phyloP scores from a whole-genome alignment of 2,113 vertebrate genomes.

The Castor canadensis region DNA sequence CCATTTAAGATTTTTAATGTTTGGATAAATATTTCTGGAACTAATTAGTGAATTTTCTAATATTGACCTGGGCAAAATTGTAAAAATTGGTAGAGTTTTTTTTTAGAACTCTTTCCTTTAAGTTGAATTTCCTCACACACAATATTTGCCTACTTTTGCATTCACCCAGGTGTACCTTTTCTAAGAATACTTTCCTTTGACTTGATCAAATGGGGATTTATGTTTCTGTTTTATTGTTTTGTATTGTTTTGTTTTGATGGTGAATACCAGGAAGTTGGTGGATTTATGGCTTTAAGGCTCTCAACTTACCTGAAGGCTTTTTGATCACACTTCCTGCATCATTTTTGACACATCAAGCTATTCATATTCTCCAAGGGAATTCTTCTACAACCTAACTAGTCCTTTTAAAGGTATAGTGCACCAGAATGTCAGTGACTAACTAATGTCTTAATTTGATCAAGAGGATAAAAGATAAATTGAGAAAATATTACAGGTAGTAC shows the following conservation, averaged over 20 bases:
- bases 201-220: not conserved
- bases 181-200: not conserved
- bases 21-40: conserved; percentile 3
- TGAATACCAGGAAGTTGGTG: not conserved
- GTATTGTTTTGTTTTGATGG: not conserved
- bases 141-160: not conserved
- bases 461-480: not conserved
- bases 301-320: not conserved
- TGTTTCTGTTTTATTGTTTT: not conserved
- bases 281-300: not conserved
- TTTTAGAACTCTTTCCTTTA: not conserved
- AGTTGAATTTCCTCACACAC: not conserved
- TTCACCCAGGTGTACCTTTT: not conserved
- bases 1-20: not conserved
- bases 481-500: not conserved
- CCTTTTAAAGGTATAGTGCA: not conserved
- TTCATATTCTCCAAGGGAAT: not conserved
- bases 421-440: not conserved
- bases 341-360: not conserved
- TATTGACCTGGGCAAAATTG: not conserved
- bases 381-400: not conserved
- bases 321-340: not conserved
- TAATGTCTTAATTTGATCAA: not conserved
- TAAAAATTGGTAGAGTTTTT: not conserved
- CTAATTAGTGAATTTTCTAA: not conserved